phyloP scores from a whole-genome alignment of 2,888 invertebrate species.

The Pedicia rivosa region DNA sequence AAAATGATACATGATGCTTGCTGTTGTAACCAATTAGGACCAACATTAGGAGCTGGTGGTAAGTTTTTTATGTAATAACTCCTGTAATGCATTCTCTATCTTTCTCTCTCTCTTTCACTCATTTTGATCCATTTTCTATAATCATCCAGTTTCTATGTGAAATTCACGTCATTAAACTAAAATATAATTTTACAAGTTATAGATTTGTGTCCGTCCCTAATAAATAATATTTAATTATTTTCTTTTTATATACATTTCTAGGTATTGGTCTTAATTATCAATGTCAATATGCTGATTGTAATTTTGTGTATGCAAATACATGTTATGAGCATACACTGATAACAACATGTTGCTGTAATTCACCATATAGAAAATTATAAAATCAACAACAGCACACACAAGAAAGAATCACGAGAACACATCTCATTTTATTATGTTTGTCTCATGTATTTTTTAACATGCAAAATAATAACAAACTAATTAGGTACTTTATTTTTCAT shows the following conservation, averaged over 20 bases:
- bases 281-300: slow-evolving; percentile 52
- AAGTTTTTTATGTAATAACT: slow-evolving; percentile 16
- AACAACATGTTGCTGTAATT: slow-evolving; percentile 55
- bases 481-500: too few species aligned
- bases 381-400: not conserved
- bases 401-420: too few species aligned
- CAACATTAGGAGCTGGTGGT: slow-evolving; percentile 23
- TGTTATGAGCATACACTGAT: slow-evolving; percentile 57
- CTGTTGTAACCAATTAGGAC: slow-evolving; percentile 36
- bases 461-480: too few species aligned
- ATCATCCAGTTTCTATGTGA: not conserved
- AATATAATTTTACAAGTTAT: not conserved
- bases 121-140: too few species aligned
- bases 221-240: slow-evolving; percentile 2
- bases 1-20: slow-evolving; percentile 62
- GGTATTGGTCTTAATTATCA: slow-evolving; percentile 37
- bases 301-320: slow-evolving; percentile 55
- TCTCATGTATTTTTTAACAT: too few species aligned
- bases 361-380: slow-evolving; percentile 25
- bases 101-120: too few species aligned
- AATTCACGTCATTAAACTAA: not conserved
- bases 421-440: too few species aligned
- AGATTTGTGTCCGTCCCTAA: not conserved
- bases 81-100: too few species aligned
- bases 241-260: slow-evolving; percentile 13